A percentile compares a stretch with the other conserved stretches of the same genome.
These are phyloP conservation scores for Tetropium fuscum DNA, from an alignment of 2,888 invertebrate species.

Conservation along the genomic window DNA sequence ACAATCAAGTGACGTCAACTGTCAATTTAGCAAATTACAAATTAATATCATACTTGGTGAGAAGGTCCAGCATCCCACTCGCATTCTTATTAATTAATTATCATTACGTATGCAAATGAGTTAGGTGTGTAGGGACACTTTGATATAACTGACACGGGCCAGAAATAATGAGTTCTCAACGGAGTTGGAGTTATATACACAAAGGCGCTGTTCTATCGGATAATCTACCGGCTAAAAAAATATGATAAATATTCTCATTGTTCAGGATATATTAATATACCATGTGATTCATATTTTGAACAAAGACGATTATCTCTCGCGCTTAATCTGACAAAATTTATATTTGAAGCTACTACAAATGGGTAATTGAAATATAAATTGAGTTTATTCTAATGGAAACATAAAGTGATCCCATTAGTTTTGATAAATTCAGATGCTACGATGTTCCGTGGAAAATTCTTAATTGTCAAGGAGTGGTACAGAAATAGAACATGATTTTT, in stretches of 20 bases:
- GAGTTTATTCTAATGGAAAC: slow-evolving; percentile 9
- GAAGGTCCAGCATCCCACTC: slow-evolving; percentile 34
- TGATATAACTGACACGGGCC: slow-evolving; percentile 29
- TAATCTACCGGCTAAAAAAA: slow-evolving; percentile 39
- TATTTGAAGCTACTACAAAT: slow-evolving; percentile 16
- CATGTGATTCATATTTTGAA: slow-evolving; percentile 33
- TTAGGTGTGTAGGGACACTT: slow-evolving; percentile 25
- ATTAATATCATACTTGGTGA: slow-evolving; percentile 42
- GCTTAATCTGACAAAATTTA: slow-evolving; percentile 32
- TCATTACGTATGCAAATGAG: slow-evolving; percentile 37
- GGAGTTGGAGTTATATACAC: slow-evolving; percentile 35
- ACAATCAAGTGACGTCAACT: slow-evolving; percentile 55
- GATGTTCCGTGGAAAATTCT: too few relatives aligned
- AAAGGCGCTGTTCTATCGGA: slow-evolving; percentile 38
- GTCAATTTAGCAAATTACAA: slow-evolving; percentile 51
- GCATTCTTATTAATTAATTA: slow-evolving; percentile 35
- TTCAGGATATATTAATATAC: slow-evolving; percentile 32
- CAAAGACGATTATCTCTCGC: slow-evolving; percentile 33
- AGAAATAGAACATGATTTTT: too few relatives aligned
- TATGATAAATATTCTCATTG: slow-evolving; percentile 40
- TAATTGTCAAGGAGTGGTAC: too few relatives aligned
- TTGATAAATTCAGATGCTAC: not conserved
- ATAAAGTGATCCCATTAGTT: slow-evolving; percentile 9
- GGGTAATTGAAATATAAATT: slow-evolving; percentile 19
- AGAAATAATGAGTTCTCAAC: slow-evolving; percentile 31